Evolutionary conservation across 2,113 vertebrate genomes (phyloP).

Genomic region (Emydura subglobosa): DNA sequence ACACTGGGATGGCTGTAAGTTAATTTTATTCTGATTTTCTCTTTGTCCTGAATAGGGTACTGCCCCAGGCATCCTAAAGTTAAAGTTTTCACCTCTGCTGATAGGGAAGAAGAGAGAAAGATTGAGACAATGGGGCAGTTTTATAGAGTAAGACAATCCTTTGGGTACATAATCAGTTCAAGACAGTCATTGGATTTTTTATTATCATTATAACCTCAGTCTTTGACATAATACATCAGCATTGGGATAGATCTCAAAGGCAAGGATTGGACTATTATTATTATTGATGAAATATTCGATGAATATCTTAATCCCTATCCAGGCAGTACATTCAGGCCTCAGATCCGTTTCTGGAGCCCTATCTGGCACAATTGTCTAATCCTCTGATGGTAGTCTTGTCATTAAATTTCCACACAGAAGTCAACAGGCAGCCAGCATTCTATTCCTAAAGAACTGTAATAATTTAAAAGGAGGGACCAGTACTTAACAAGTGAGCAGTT

Average conservation of each 20-base stretch:
- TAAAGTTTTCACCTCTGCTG: neutral
- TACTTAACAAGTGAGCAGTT: too few species aligned
- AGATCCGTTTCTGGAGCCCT: neutral
- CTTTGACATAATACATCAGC: neutral
- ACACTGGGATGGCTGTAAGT: neutral
- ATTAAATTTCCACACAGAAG: neutral
- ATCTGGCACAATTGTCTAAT: too few species aligned
- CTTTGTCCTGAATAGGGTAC: neutral
- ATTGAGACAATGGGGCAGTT: neutral
- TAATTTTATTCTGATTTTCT: neutral
- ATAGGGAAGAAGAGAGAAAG: neutral
- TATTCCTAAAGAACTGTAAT: neutral
- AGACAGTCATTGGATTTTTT: neutral
- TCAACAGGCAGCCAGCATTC: neutral
- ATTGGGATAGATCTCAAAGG: neutral
- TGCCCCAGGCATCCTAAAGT: neutral
- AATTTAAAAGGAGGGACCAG: too few species aligned
- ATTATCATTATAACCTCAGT: neutral
- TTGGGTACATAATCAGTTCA: neutral
- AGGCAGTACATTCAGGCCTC: neutral
- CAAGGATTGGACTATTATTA: neutral
- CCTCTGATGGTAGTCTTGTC: neutral
- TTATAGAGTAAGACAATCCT: neutral
- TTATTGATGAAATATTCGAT: neutral
- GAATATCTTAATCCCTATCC: neutral